Base-by-base conservation (phyloP, 2,888 invertebrate genomes). In the Cactoblastis cactorum region DNA sequence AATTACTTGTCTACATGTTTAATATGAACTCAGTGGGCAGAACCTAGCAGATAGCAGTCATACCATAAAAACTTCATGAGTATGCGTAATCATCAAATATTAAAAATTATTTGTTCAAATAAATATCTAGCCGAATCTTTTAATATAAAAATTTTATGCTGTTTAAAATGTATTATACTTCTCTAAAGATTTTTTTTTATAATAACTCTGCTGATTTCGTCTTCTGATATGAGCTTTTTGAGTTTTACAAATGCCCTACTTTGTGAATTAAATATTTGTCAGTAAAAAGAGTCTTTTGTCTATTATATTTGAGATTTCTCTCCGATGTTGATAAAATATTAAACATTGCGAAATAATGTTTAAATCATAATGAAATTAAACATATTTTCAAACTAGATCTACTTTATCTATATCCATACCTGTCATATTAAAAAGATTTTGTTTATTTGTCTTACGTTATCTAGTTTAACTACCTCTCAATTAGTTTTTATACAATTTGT, bases 21-120 rank as follows among this genome's bases (percentile, higher is more conserved):
- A 8, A 35, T 41, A 22, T 12, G 8, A 22, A 24, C 12, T 24
- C 24, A 22, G 15, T 24, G 15, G 15, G 24, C 14, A 15, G 9
- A 43, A 43, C 14, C 28, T 14, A 22, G 22, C 41, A 43, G 24
- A 24, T 24, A 43, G 15, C 22, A 28, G 28, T 43, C 14, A 28
- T 19, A 24, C 24, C 24, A 24, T 43, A 15, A 43, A 43, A 43
- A 3, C 41, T 24, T 43, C 14, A 14, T 15, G 14, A 24, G 28
- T 28, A 43, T 28, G 41, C 41, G 14, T 14, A 4, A 28, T 43
- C 41, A 43, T 43, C 43, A 28, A 43, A 28, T 15, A 43, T 43
- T 32, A 14, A 43, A 43, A 43, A 28, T 28, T 43, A 43, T 28
- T 28, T 15, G 15, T 6, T 28, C 1, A 28, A 28, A 28, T 28